Conservation (phyloP, 2,888 invertebrate species). For the Epistrophe grossulariae region DNA sequence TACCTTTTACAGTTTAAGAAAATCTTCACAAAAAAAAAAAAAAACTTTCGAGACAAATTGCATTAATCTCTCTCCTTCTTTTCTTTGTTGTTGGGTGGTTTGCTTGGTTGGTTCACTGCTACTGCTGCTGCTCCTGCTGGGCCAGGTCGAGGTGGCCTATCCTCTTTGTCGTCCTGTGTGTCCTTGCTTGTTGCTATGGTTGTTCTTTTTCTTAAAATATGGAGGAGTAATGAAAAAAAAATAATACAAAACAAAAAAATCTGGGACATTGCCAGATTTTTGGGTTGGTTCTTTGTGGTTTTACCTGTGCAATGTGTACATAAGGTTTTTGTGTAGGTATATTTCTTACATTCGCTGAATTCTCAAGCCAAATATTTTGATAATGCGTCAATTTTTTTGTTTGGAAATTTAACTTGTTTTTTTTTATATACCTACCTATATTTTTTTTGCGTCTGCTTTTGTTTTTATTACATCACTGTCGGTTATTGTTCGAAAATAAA, state of each 20-base stretch:
- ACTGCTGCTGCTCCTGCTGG: neutral
- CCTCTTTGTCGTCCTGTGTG: neutral
- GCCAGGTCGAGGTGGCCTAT: neutral
- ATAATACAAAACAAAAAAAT: constrained; percentile 8
- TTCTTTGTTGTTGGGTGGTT: constrained; percentile 27
- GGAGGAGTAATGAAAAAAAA: neutral
- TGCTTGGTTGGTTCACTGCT: constrained; percentile 19
- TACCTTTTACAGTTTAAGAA: constrained; percentile 19
- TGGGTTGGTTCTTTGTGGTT: constrained; percentile 22
- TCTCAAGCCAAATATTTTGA: constrained; percentile 32
- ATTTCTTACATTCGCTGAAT: neutral
- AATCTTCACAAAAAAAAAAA: constrained; percentile 31
- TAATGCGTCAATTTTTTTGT: constrained; percentile 40
- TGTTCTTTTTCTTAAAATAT: constrained; percentile 9
- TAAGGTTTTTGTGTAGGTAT: constrained; percentile 44
- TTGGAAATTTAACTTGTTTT: neutral
- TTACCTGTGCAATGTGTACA: constrained; percentile 50
- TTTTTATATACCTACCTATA: no score
- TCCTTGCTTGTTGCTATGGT: constrained; percentile 46
- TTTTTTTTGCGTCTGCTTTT: neutral
- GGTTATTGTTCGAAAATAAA: neutral
- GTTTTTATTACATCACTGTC: neutral
- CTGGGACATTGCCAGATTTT: constrained; percentile 68
- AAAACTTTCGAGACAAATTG: constrained; percentile 71
- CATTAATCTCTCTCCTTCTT: constrained; percentile 50